phyloP scores from a whole-genome alignment of 2,797 vertebrate genomes.

The Anomalospiza imberbis region DNA sequence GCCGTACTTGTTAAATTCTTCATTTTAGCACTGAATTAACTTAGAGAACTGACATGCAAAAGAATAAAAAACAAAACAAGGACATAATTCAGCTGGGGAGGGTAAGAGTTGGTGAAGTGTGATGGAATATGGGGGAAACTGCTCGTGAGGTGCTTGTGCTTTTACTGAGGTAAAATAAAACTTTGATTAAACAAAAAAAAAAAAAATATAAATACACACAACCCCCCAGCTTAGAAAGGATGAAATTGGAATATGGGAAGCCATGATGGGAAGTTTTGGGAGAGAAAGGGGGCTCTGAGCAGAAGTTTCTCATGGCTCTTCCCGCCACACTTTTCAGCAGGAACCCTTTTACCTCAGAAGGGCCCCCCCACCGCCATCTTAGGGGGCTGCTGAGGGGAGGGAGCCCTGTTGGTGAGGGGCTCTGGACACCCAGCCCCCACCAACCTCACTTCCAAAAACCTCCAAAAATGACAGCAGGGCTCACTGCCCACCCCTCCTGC shows the following conservation, averaged over 20 bases:
- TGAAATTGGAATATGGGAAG: not conserved
- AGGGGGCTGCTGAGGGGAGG: not conserved
- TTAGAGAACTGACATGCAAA: not conserved
- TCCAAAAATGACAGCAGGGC: not conserved
- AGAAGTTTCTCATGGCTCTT: rapidly evolving
- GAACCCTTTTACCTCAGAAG: not conserved
- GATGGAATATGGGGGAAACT: rapidly evolving
- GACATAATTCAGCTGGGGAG: not conserved
- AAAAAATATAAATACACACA: not conserved
- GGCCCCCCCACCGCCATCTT: rapidly evolving
- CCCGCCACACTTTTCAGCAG: rapidly evolving
- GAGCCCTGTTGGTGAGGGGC: no score
- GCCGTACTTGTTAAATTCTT: not conserved
- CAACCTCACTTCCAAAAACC: not conserved
- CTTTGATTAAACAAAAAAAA: not conserved
- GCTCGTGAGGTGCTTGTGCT: not conserved
- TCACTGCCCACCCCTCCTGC: rapidly evolving
- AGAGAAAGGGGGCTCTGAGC: no score
- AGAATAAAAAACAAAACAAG: not conserved
- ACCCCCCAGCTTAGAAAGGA: not conserved
- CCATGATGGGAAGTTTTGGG: rapidly evolving
- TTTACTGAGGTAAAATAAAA: not conserved
- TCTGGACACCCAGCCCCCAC: not conserved
- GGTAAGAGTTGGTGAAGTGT: not conserved
- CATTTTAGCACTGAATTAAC: rapidly evolving